A percentile compares a stretch with the other conserved stretches of the same genome.
Conservation (phyloP, 2,888 invertebrate species). For the Argyresthia goedartella region DNA sequence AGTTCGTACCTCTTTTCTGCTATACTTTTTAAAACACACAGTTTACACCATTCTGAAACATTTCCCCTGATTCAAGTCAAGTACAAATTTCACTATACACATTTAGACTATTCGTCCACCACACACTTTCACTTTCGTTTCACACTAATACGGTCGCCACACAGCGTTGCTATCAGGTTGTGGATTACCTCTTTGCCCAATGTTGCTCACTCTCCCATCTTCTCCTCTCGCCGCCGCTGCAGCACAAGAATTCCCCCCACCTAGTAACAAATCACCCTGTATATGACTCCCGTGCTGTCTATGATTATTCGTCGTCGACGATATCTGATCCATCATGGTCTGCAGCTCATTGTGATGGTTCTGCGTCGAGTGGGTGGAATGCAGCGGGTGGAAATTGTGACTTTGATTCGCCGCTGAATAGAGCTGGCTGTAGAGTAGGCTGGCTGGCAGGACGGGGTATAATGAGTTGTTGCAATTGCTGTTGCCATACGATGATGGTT, state of each 20-base stretch:
- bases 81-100: not conserved
- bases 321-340: conserved; percentile 82
- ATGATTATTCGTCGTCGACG: conserved; percentile 73
- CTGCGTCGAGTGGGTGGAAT: conserved; percentile 74
- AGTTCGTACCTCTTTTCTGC: conserved; percentile 14
- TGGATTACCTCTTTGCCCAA: conserved; percentile 72
- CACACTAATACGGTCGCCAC: conserved; percentile 80
- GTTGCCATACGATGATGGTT: conserved; percentile 70
- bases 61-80: not conserved
- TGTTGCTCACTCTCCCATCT: conserved; percentile 67
- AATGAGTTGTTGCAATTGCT: conserved; percentile 79
- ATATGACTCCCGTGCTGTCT: conserved; percentile 55
- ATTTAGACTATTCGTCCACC: not conserved
- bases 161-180: conserved; percentile 77
- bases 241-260: conserved; percentile 69
- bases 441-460: conserved; percentile 84
- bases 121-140: too few relatives aligned
- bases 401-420: conserved; percentile 84
- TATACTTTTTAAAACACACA: not conserved
- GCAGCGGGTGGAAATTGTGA: conserved; percentile 79
- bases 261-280: conserved; percentile 59
- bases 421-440: conserved; percentile 85
- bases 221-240: conserved; percentile 71
- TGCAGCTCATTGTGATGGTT: conserved; percentile 79
- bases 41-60: not conserved